These are phyloP conservation scores for Oryzaephilus surinamensis DNA, from an alignment of 1,140 invertebrate species.

Conservation along the genomic window DNA sequence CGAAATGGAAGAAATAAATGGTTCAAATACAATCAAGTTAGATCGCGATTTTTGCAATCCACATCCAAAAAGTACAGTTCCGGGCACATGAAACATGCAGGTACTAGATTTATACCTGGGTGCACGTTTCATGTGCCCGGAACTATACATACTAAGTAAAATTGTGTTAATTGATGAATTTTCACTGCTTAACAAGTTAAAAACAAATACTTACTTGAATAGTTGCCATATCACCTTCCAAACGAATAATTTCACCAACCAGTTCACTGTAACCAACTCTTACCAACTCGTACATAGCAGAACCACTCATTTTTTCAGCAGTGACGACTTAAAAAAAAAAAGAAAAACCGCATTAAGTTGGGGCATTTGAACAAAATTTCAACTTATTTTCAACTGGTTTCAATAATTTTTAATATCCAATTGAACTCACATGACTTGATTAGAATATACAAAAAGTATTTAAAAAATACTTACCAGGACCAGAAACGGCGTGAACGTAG, in stretches of 20 bases:
- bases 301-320: slow-evolving; percentile 97
- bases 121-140: too few relatives aligned
- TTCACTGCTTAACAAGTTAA: too few relatives aligned
- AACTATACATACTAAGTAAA: too few relatives aligned
- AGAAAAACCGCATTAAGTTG: too few relatives aligned
- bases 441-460: not conserved
- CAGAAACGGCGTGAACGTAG: slow-evolving; percentile 94
- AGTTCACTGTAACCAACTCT: slow-evolving; percentile 96
- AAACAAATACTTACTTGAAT: too few relatives aligned
- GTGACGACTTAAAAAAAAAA: slow-evolving; percentile 74
- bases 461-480: slow-evolving; percentile 67
- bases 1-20: too few relatives aligned
- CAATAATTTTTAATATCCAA: slow-evolving; percentile 5
- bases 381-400: not conserved
- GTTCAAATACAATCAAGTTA: too few relatives aligned
- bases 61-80: too few relatives aligned
- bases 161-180: too few relatives aligned
- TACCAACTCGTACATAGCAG: slow-evolving; percentile 99
- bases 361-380: not conserved
- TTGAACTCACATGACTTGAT: not conserved
- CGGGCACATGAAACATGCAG: too few relatives aligned
- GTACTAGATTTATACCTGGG: too few relatives aligned
- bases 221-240: slow-evolving; percentile 98
- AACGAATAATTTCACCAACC: slow-evolving; percentile 98
- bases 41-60: too few relatives aligned